phyloP scores from a whole-genome alignment of 2,888 invertebrate species.

The Oscheius sp. region DNA sequence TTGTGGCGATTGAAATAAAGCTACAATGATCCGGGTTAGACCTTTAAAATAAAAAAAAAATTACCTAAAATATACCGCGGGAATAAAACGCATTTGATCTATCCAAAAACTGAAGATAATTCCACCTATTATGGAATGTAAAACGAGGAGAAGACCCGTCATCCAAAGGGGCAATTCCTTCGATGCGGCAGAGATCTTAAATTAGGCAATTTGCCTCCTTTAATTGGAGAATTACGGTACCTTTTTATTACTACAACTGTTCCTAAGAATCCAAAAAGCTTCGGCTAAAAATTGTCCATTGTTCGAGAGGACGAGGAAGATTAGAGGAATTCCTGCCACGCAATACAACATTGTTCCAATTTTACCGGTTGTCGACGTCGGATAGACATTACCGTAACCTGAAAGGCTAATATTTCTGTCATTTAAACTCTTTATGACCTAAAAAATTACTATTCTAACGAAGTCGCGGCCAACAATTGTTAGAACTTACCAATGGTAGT shows the following conservation, averaged over 20 bases:
- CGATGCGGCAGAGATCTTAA: slow-evolving; percentile 15
- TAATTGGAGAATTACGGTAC: neutral
- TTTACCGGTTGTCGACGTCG: slow-evolving; percentile 41
- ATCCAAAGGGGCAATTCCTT: slow-evolving; percentile 50
- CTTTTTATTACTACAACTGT: slow-evolving; percentile 29
- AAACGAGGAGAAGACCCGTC: slow-evolving; percentile 46
- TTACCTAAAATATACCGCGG: slow-evolving; percentile 63
- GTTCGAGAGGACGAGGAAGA: slow-evolving; percentile 61
- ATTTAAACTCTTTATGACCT: neutral
- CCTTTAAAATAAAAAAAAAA: neutral
- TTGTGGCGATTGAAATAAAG: slow-evolving; percentile 68
- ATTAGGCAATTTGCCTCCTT: neutral
- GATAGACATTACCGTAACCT: slow-evolving; percentile 65
- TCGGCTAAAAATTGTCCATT: slow-evolving; percentile 60
- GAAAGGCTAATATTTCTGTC: neutral
- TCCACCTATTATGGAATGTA: slow-evolving; percentile 58
- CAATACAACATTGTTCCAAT: slow-evolving; percentile 56
- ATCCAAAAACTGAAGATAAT: slow-evolving; percentile 61
- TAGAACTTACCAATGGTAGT: slow-evolving; percentile 58
- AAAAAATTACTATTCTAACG: no score
- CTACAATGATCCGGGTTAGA: slow-evolving; percentile 41
- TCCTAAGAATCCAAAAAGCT: slow-evolving; percentile 33
- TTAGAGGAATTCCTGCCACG: slow-evolving; percentile 60
- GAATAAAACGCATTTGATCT: slow-evolving; percentile 53
- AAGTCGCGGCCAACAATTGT: neutral